Percentiles rank a stretch among this genome's conserved stretches.
phyloP scores from a whole-genome alignment of 2,888 invertebrate species.

The Hydrotaea diabolus region DNA sequence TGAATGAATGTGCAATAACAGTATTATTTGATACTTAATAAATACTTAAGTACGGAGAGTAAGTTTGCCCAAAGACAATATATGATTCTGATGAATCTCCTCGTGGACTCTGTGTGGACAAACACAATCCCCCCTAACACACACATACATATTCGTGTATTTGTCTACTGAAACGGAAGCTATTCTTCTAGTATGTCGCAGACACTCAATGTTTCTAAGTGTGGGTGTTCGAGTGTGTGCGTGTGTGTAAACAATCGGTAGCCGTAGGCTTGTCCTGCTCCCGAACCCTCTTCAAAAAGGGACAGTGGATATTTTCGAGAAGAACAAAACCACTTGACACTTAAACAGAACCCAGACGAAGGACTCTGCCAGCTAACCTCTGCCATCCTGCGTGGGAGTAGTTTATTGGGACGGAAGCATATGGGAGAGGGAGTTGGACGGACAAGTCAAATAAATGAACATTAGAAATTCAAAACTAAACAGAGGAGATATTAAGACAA shows the following conservation, averaged over 20 bases:
- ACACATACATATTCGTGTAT: conserved; percentile 5
- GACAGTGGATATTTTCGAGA: conserved; percentile 42
- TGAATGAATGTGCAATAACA: conserved; percentile 43
- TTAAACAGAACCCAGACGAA: conserved; percentile 30
- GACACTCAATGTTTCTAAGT: conserved; percentile 39
- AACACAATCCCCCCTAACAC: conserved; percentile 24
- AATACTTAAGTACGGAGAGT: conserved; percentile 57
- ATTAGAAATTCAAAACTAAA: conserved; percentile 62
- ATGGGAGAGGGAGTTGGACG: background rate
- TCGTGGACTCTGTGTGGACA: conserved; percentile 14
- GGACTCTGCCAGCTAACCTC: conserved; percentile 15
- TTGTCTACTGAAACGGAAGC: conserved; percentile 41
- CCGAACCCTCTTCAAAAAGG: background rate
- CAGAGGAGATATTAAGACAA: conserved; percentile 30
- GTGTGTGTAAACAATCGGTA: conserved; percentile 39
- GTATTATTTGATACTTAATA: conserved; percentile 66
- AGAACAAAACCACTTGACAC: conserved; percentile 55
- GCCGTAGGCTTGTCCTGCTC: conserved; percentile 37
- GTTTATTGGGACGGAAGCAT: background rate
- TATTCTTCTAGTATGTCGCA: conserved; percentile 48
- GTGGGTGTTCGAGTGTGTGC: conserved; percentile 18
- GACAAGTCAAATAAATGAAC: conserved; percentile 58
- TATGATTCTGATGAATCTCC: conserved; percentile 24
- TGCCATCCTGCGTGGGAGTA: background rate
- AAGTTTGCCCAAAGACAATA: conserved; percentile 32